Base-by-base conservation (phyloP, 2,888 invertebrate genomes). In the Autographa gamma region DNA sequence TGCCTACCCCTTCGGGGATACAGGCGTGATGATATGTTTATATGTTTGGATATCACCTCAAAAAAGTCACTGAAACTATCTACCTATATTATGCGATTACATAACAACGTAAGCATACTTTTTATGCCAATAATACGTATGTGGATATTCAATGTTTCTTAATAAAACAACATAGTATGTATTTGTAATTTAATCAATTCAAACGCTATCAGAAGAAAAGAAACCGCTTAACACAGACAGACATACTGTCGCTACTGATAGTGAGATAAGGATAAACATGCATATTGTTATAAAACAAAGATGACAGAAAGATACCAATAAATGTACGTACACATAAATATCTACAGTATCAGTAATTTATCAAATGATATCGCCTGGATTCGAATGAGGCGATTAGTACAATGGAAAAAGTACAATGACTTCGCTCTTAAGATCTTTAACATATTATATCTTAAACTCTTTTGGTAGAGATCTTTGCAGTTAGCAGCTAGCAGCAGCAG, bases 271-370 rank as follows among this genome's bases (percentile, higher is more conserved):
- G 43, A 43, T 43, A n/a, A 48, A 48, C 48, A 48, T 48, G 48
- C n/a, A 48, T 48, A n/a, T 48, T n/a, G 48, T 48, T 48, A 48
- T 48, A 48, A 48, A 48, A 48, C 48, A 48, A 48, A 48, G 48
- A 48, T 48, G 48, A 48, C 48, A 48, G 48, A 48, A n/a, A 48
- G 48, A 48, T 48, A 48, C n/a, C 6, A 6, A n/a, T 7, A 16
- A 14, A 43, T 14, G n/a, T 48, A 48, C 48, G n/a, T 43, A 43
- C 48, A 16, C 14, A 43, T 43, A 43, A n/a, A 48, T 48, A 48
- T 48, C n/a, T 48, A 43, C 48, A 48, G 8, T 48, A 48, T 48
- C n/a, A 48, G 48, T n/a, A 1, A 6, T 8, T 48, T 48, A 48
- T 48, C 48, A n/a, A n/a, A 6, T 48, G 48, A 48, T 48, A n/a